These are phyloP conservation scores for Helicoverpa assulta DNA, from an alignment of 2,888 invertebrate species.

Conservation along the genomic window DNA sequence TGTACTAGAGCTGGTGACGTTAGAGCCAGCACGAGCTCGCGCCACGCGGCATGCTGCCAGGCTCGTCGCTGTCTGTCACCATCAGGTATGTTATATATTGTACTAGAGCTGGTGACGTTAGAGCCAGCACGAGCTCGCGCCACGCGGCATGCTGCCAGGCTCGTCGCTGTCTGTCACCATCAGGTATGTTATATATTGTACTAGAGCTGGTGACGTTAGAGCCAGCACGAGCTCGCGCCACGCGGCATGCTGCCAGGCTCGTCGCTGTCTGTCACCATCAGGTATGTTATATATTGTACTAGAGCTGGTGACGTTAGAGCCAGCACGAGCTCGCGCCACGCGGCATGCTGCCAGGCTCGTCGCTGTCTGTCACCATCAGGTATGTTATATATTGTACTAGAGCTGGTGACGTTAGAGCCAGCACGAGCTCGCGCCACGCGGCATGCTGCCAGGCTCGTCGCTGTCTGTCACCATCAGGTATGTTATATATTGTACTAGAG, in stretches of 20 bases:
- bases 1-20: conserved; percentile 94
- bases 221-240: conserved; percentile 54
- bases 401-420: conserved; percentile 91
- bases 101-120: conserved; percentile 93
- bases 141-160: conserved; percentile 40
- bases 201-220: conserved; percentile 93
- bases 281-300: no score
- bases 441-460: conserved; percentile 40
- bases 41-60: conserved; percentile 41
- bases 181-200: no score
- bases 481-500: no score
- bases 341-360: conserved; percentile 45
- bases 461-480: conserved; percentile 36
- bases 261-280: conserved; percentile 31
- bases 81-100: no score
- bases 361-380: conserved; percentile 33
- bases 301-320: conserved; percentile 92
- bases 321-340: conserved; percentile 54
- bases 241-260: conserved; percentile 42
- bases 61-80: conserved; percentile 17
- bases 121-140: conserved; percentile 54
- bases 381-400: no score
- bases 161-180: conserved; percentile 23
- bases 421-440: conserved; percentile 57
- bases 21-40: conserved; percentile 54